Conservation (phyloP, 2,113 vertebrate genomes). For the Taurulus bubalis region DNA sequence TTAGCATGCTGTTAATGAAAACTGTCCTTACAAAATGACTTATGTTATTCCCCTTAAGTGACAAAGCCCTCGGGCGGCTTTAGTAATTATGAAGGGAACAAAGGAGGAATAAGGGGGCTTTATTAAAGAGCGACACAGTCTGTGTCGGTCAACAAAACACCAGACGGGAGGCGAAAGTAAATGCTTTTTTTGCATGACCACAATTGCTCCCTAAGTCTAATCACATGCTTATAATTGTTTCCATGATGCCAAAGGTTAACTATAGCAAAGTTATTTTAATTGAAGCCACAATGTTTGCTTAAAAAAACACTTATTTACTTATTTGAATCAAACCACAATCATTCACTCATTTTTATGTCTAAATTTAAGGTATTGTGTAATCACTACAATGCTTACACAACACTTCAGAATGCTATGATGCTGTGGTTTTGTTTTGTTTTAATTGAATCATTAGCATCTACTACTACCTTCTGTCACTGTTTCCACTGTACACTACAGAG, state of each 20-base stretch:
- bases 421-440: neutral
- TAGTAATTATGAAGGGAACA: neutral
- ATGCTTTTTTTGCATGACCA: neutral
- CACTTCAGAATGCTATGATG: neutral
- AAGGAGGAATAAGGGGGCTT: neutral
- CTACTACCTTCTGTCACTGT: neutral
- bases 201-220: neutral
- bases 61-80: neutral
- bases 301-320: neutral
- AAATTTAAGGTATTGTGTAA: neutral
- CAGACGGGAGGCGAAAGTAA: neutral
- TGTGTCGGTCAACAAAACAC: neutral
- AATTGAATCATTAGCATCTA: neutral
- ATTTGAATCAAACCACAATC: neutral
- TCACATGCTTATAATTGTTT: neutral
- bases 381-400: neutral
- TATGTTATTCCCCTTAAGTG: neutral
- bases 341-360: neutral
- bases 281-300: neutral
- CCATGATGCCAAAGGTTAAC: neutral
- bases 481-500: slow-evolving; percentile 1
- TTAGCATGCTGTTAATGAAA: neutral
- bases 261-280: neutral
- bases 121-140: neutral
- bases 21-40: neutral